Evolutionary conservation across 2,888 invertebrate genomes (phyloP), one percentile per base, ranked within the genome.

Genomic region (Cancer borealis): DNA sequence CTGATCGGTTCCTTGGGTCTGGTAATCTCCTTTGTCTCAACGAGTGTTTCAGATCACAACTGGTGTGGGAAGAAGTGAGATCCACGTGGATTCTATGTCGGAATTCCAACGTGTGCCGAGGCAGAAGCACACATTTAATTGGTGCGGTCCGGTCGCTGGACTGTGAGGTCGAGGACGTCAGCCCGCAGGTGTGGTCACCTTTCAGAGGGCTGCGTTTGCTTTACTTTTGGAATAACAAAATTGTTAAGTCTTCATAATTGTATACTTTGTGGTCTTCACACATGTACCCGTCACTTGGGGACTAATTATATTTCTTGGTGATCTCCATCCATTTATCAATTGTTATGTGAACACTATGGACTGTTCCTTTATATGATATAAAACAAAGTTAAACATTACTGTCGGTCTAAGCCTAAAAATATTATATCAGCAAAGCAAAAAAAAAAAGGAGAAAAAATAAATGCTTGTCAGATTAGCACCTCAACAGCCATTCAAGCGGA

Each of bases 11-110:
- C 30, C 79, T 79, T 26, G 26, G 79, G 79, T 66, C 30, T 26
- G 79, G 79, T 30, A 79, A 79, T 79, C 79, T 79, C 30, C 79
- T 79, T 79, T 79, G 79, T 79, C 79, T 79, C 79, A 8, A 21
- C 30, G 5, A 66, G 79, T 30, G 79, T 79, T 79, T 21, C 79
- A 79, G 30, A 79, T 79, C 79, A 79, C 79, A 79, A 79, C 30
- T 79, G 30, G 79, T 79, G 26, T 26, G 8, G 73, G 73, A 73
- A n/a, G 79, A 66, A 66, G 30, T 26, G 79, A 10, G 79, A 30
- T 26, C 79, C 12, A 30, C 79, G 79, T 79, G 79, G 10, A 79
- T 79, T 3, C 79, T 79, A 14, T 79, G 30, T 26, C 8, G 79
- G 79, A 21, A 79, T 79, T 79, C 79, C 30, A 26, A 14, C 30